Conservation (phyloP, 2,113 vertebrate genomes). For the western clawed frog (Xenopus tropicalis) region UCB_Xtro_10.0 CM004443.2:122334001-122334500, state of each 20-base stretch:
- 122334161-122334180: slow-evolving; percentile 85
- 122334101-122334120: too few species aligned
- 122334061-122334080: too few species aligned
- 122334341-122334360: slow-evolving; percentile 86
- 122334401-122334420: not conserved
- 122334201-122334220: slow-evolving; percentile 73
- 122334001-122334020: too few species aligned
- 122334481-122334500: too few species aligned
- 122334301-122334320: slow-evolving; percentile 85
- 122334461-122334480: too few species aligned
- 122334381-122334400: not conserved
- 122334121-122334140: not conserved
- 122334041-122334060: too few species aligned
- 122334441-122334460: not conserved
- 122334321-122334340: slow-evolving; percentile 85
- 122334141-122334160: slow-evolving; percentile 69
- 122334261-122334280: slow-evolving; percentile 88
- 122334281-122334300: slow-evolving; percentile 88
- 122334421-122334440: not conserved
- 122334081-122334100: too few species aligned
- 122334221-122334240: slow-evolving; percentile 78
- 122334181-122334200: slow-evolving; percentile 75
- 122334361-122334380: slow-evolving; percentile 69
- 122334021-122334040: too few species aligned
- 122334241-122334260: slow-evolving; percentile 84